phyloP scores from a whole-genome alignment of 2,797 vertebrate genomes.

The Corythornis leucogaster region DNA sequence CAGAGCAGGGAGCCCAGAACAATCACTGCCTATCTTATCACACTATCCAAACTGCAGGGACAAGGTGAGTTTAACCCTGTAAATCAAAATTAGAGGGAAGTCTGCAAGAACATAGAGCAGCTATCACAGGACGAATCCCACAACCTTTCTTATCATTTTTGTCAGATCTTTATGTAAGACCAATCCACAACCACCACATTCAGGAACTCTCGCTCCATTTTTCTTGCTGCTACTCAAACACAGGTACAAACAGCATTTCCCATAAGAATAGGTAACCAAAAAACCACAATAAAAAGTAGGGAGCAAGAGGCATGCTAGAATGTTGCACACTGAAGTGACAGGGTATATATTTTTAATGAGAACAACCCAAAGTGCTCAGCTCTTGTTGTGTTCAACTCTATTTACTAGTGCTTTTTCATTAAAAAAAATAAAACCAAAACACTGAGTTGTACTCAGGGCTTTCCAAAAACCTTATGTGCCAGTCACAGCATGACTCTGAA shows the following conservation, averaged over 20 bases:
- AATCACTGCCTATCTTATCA: neutral
- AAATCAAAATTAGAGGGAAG: neutral
- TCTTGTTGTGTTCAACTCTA: neutral
- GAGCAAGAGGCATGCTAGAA: neutral
- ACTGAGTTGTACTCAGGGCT: neutral
- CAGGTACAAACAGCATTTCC: neutral
- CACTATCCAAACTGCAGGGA: neutral
- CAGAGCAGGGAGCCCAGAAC: neutral
- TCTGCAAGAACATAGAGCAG: neutral
- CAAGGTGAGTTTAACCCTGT: accelerated
- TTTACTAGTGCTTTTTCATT: neutral
- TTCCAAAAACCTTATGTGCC: neutral
- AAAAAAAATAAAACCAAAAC: neutral
- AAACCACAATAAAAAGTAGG: neutral
- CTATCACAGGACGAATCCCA: neutral
- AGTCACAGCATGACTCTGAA: neutral
- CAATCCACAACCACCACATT: neutral
- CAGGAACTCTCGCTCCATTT: neutral
- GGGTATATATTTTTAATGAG: neutral
- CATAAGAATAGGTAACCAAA: neutral
- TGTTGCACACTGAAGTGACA: neutral
- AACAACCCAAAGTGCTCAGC: neutral
- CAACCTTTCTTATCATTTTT: neutral
- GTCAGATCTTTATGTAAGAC: neutral
- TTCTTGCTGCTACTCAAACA: neutral